phyloP scores from a whole-genome alignment of 2,888 invertebrate species.

The Allolobophora icterica region DNA sequence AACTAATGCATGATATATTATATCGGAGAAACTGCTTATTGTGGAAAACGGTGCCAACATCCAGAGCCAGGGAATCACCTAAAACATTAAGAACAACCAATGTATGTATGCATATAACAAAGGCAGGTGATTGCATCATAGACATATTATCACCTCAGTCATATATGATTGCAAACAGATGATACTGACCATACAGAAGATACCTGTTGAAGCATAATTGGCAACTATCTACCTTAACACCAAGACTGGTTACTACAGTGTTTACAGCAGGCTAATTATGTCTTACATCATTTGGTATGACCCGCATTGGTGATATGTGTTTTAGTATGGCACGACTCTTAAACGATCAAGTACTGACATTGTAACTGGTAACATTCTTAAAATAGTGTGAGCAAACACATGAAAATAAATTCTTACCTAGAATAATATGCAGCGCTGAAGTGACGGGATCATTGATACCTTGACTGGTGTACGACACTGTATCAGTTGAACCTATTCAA shows the following conservation, averaged over 20 bases:
- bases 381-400: background rate
- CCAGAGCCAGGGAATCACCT: conserved; percentile 76
- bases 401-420: conserved; percentile 68
- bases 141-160: background rate
- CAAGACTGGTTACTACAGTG: background rate
- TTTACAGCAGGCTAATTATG: background rate
- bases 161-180: background rate
- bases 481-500: conserved; percentile 62
- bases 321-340: background rate
- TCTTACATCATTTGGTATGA: no score
- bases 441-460: conserved; percentile 82
- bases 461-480: conserved; percentile 74
- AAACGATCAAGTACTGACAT: background rate
- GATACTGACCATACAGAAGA: background rate
- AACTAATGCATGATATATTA: conserved; percentile 80
- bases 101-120: no score
- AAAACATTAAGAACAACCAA: background rate
- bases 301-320: background rate
- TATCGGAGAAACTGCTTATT: conserved; percentile 72
- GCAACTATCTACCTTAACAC: no score
- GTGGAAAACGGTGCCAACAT: conserved; percentile 77
- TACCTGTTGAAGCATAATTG: background rate
- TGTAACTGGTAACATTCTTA: background rate
- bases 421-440: conserved; percentile 80
- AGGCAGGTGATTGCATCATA: no score